phyloP scores from a whole-genome alignment of 1,140 invertebrate genomes.

The Ostrea edulis region DNA sequence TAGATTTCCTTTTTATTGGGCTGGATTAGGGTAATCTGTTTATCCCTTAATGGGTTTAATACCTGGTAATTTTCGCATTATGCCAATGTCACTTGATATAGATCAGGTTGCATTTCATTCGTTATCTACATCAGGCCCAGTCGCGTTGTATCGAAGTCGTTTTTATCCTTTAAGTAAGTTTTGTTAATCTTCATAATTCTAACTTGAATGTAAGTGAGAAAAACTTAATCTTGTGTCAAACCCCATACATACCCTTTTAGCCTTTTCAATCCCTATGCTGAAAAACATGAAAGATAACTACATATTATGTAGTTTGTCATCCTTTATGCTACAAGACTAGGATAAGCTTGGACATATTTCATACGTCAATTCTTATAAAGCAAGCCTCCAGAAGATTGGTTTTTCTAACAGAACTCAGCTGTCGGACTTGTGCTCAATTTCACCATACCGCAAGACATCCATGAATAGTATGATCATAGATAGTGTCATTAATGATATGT shows the following conservation, averaged over 20 bases:
- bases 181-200: slow-evolving; percentile 35
- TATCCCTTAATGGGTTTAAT: slow-evolving; percentile 37
- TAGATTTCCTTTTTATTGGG: slow-evolving; percentile 18
- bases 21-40: slow-evolving; percentile 32
- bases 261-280: slow-evolving; percentile 10
- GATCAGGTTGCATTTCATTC: slow-evolving; percentile 21
- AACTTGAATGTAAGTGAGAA: slow-evolving; percentile 20
- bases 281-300: slow-evolving; percentile 11
- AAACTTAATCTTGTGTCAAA: slow-evolving; percentile 35
- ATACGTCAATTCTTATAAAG: background rate
- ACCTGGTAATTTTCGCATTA: slow-evolving; percentile 38
- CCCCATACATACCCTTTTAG: background rate
- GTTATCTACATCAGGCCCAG: background rate
- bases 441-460: background rate
- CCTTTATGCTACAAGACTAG: background rate
- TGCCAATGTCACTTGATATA: slow-evolving; percentile 24
- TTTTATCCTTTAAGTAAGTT: slow-evolving; percentile 28
- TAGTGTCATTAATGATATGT: too few species aligned
- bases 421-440: background rate
- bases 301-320: background rate
- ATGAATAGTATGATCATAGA: background rate
- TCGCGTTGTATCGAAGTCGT: background rate
- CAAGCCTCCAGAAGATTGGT: background rate
- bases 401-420: background rate
- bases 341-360: background rate